Conservation (phyloP, 2,113 vertebrate species). For the Gracilinanus agilis region DNA sequence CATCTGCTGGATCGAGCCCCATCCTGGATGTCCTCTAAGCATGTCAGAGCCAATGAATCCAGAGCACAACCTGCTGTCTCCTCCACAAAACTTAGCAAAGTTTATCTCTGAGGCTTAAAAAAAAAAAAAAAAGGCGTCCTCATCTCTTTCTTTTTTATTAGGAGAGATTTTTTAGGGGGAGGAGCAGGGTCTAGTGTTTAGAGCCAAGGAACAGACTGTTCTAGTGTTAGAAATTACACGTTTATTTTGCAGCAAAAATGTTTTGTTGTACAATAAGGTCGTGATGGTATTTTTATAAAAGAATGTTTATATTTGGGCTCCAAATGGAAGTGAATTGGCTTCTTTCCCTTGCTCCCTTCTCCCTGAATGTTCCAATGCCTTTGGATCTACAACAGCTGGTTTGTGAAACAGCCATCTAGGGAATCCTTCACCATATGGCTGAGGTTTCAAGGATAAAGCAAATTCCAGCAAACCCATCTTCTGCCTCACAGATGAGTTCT, state of each 20-base stretch:
- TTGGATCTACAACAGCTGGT: slow-evolving; percentile 10
- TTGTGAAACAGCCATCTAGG: slow-evolving; percentile 17
- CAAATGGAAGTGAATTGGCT: neutral
- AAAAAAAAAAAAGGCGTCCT: slow-evolving; percentile 32
- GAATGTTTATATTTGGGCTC: slow-evolving; percentile 32
- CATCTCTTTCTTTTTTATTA: neutral
- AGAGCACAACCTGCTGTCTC: neutral
- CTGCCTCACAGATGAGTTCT: neutral
- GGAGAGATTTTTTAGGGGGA: neutral
- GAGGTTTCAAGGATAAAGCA: slow-evolving; percentile 7
- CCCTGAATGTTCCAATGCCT: neutral
- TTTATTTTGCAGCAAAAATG: slow-evolving; percentile 58
- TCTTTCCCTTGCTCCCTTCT: neutral
- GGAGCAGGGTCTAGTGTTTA: no score
- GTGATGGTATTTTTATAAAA: slow-evolving; percentile 3
- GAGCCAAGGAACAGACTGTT: slow-evolving; percentile 23
- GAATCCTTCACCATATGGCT: slow-evolving; percentile 51
- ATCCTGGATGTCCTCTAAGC: neutral
- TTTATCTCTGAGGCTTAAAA: slow-evolving; percentile 36
- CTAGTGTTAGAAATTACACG: slow-evolving; percentile 30
- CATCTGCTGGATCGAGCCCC: neutral
- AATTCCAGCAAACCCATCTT: slow-evolving; percentile 40
- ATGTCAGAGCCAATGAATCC: neutral
- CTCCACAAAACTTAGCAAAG: neutral
- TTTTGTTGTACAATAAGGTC: slow-evolving; percentile 42